Evolutionary conservation across 2,888 invertebrate species (phyloP).

Genomic region (Mesoligia furuncula): DNA sequence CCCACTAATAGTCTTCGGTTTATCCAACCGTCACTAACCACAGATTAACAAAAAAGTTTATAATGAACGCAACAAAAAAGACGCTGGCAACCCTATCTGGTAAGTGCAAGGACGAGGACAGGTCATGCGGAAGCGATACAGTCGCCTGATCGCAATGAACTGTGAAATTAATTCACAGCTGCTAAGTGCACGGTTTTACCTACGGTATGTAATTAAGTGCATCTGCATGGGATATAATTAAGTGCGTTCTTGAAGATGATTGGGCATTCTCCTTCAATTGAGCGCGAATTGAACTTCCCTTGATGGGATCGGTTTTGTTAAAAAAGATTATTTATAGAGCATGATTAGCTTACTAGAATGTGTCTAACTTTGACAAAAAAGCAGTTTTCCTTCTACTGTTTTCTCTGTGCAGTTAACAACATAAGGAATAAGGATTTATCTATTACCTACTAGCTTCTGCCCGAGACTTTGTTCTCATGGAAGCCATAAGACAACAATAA

Average conservation of each 20-base stretch:
- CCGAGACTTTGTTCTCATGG: not conserved
- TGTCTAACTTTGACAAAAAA: not conserved
- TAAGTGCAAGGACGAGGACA: constrained; percentile 47
- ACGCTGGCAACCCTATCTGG: constrained; percentile 38
- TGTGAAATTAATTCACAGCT: constrained; percentile 62
- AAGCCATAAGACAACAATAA: not conserved
- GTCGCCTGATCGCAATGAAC: constrained; percentile 58
- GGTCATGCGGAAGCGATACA: constrained; percentile 66
- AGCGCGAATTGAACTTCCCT: constrained; percentile 21
- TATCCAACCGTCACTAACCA: constrained; percentile 33
- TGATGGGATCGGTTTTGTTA: not conserved
- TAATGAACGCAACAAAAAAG: constrained; percentile 10
- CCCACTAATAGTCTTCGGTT: constrained; percentile 20
- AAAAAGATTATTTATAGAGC: not conserved
- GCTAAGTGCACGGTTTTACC: constrained; percentile 16
- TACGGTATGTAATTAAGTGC: constrained; percentile 36
- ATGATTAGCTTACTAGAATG: not conserved
- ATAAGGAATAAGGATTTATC: not conserved
- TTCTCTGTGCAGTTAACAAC: not conserved
- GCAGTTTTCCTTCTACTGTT: no score
- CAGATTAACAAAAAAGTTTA: constrained; percentile 39
- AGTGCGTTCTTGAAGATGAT: constrained; percentile 37
- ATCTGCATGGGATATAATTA: constrained; percentile 10
- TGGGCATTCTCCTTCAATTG: constrained; percentile 19
- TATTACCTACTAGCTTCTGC: not conserved